phyloP scores from a whole-genome alignment of 2,888 invertebrate species.

The Pseudococcus longispinus region DNA sequence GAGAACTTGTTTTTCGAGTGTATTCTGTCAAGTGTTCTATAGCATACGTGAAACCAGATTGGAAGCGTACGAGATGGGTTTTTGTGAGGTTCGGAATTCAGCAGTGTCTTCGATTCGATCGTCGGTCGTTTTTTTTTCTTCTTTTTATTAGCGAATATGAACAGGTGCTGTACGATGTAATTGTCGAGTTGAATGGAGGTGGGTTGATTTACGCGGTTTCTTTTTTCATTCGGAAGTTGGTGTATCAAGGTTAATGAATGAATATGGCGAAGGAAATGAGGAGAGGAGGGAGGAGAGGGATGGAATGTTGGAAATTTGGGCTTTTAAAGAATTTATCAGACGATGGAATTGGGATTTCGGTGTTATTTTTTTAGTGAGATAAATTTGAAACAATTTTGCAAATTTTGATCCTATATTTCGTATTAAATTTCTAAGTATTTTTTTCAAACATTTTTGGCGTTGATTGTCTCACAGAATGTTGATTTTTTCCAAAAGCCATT shows the following conservation, averaged over 20 bases:
- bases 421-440: too few relatives aligned
- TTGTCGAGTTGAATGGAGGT: neutral
- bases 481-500: too few relatives aligned
- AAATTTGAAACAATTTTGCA: too few relatives aligned
- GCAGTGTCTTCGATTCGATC: neutral
- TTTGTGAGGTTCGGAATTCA: neutral
- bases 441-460: too few relatives aligned
- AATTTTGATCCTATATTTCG: too few relatives aligned
- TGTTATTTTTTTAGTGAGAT: too few relatives aligned
- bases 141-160: neutral
- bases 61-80: neutral
- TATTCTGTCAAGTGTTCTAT: neutral
- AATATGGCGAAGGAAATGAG: too few relatives aligned
- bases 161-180: neutral
- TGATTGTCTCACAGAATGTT: too few relatives aligned
- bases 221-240: neutral
- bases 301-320: too few relatives aligned
- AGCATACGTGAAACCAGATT: neutral
- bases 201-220: neutral
- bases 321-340: too few relatives aligned
- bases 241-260: neutral
- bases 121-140: neutral
- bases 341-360: too few relatives aligned
- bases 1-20: conserved; percentile 16
- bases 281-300: too few relatives aligned